Conservation (phyloP, 2,797 vertebrate species). For the Crocidura indochinensis region DNA sequence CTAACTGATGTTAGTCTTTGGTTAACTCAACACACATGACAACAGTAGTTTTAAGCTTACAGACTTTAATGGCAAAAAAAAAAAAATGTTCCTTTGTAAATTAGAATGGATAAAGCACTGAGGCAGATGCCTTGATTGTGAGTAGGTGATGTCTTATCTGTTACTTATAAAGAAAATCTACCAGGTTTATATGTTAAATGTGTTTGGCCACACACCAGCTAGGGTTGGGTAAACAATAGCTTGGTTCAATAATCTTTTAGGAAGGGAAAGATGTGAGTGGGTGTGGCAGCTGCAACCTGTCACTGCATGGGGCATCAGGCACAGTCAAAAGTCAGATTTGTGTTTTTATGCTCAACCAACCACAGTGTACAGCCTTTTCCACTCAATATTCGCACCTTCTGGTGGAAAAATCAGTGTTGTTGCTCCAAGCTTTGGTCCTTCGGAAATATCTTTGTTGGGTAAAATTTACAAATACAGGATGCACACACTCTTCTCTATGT, state of each 20-base stretch:
- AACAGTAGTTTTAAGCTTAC: background rate
- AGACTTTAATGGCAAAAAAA: background rate
- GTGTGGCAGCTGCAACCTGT: background rate
- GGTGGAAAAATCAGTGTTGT: background rate
- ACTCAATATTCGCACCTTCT: background rate
- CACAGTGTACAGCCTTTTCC: background rate
- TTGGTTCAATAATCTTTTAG: background rate
- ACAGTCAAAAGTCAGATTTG: background rate
- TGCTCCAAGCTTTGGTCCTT: background rate
- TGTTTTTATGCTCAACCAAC: background rate
- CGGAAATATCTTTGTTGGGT: background rate
- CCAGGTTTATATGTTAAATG: background rate
- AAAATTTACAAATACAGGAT: background rate
- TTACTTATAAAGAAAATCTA: slow-evolving; percentile 22
- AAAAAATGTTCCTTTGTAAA: too few species aligned
- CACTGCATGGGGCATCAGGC: too few species aligned
- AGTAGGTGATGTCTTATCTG: background rate
- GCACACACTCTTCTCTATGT: background rate
- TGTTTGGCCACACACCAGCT: background rate
- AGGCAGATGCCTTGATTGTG: background rate
- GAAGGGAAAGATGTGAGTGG: background rate
- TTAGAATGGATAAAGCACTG: too few species aligned
- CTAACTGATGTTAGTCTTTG: background rate
- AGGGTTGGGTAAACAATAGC: background rate
- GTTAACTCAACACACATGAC: background rate